Evolutionary conservation across 2,888 invertebrate genomes (phyloP), one percentile per base, ranked within the genome.

Genomic region (Mystacides longicornis): DNA sequence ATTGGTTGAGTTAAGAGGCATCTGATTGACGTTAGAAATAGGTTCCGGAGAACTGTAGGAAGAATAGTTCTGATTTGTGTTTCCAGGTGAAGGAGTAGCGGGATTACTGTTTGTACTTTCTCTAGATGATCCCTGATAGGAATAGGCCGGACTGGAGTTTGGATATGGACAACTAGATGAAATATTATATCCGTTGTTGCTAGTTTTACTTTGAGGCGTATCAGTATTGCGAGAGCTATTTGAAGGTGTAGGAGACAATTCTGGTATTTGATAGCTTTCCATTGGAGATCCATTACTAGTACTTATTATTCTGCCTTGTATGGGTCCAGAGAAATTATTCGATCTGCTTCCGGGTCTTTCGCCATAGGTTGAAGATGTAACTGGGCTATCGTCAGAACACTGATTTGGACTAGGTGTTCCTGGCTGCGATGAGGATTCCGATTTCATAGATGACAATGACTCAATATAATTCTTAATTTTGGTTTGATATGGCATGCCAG

Each of bases 291-390:
- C 87, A 64, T 88, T 85, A 67, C 89, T 90, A 0, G 90, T 90
- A 63, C 89, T 90, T 9, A 91, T 87, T 1, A 89, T 86, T 0
- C 89, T 90, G 3, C 89, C 90, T 68, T 91, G 90, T 57, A 89
- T 89, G 0, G 90, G 90, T 1, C 81, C 80, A 7, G 80, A 76
- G 21, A 77, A 73, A 66, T 68, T 74, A n/a, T 77, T 69, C 54
- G 71, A 65, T 54, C 74, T 70, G 48, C 71, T 72, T 37, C 69
- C 67, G 51, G 71, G 72, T 61, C 82, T 76, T 33, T 85, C 85
- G 1, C 76, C 74, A 61, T 78, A 84, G 3, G 85, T 85, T 14
- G 85, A 83, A 11, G 86, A 86, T 11, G 83, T 85, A 2, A 86
- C 85, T 11, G 85, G 85, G 67, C 77, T 81, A 45, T 81, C 81